Percentiles rank a stretch among this genome's conserved stretches.
Conservation (phyloP, 2,797 vertebrate species). For the Austrolebias charrua region DNA sequence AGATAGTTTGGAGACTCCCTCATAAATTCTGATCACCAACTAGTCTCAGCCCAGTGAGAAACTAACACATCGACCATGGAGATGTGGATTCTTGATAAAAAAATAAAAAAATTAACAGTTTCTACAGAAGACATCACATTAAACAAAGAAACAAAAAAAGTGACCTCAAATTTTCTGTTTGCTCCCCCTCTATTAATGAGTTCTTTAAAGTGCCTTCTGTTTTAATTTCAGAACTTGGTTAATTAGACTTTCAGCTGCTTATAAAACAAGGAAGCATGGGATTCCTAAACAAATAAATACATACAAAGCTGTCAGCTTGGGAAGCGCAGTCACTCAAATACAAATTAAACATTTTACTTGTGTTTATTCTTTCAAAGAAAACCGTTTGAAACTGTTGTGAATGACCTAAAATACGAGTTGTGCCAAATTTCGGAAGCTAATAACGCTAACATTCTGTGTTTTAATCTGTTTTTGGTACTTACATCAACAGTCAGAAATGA, state of each 20-base stretch:
- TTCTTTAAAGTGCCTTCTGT: slow-evolving; percentile 13
- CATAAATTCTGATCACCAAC: no score
- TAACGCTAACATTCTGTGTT: not conserved
- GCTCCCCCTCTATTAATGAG: slow-evolving; percentile 5
- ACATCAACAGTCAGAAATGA: not conserved
- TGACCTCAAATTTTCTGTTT: slow-evolving; percentile 31
- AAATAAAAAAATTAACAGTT: not conserved
- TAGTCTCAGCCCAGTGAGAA: no score
- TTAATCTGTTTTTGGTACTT: not conserved
- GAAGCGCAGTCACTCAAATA: slow-evolving; percentile 13
- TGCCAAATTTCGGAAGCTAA: not conserved
- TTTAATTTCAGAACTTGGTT: not conserved
- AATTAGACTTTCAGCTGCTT: not conserved
- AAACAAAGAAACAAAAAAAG: not conserved
- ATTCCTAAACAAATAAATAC: not conserved
- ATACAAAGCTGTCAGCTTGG: slow-evolving; percentile 9
- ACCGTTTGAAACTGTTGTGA: not conserved
- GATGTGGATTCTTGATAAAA: not conserved
- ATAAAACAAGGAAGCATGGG: slow-evolving; percentile 21
- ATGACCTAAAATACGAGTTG: not conserved
- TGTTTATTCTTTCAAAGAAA: not conserved
- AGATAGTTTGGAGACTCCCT: no score
- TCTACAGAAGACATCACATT: not conserved
- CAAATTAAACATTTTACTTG: not conserved
- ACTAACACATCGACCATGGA: no score